phyloP scores from a whole-genome alignment of 2,113 vertebrate species.

The Epinephelus cyanopodus region DNA sequence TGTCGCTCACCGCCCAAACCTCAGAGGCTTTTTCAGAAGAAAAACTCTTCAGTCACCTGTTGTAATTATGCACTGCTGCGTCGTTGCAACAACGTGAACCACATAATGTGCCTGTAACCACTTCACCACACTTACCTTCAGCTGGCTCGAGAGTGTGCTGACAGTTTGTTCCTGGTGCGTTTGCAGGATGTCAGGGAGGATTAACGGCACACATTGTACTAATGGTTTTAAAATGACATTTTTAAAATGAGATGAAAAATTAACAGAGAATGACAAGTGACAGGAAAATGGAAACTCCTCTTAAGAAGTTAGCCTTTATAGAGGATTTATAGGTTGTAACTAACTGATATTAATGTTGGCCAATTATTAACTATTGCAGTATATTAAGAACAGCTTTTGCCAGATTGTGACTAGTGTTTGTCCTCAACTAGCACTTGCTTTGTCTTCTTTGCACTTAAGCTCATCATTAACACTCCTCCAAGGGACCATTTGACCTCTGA shows the following conservation, averaged over 20 bases:
- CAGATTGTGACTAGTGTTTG: background rate
- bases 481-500: background rate
- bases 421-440: background rate
- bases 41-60: slow-evolving; percentile 69
- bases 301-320: background rate
- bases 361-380: background rate
- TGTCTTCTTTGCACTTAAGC: background rate
- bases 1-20: slow-evolving; percentile 53
- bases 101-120: slow-evolving; percentile 54
- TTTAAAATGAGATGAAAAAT: background rate
- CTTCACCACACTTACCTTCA: slow-evolving; percentile 57
- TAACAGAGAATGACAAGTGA: background rate
- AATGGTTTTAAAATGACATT: slow-evolving; percentile 3
- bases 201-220: background rate
- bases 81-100: slow-evolving; percentile 63
- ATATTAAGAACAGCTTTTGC: background rate
- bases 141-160: slow-evolving; percentile 36
- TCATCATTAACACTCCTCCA: background rate
- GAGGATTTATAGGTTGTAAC: background rate
- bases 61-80: slow-evolving; percentile 71
- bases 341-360: background rate
- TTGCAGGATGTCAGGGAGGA: slow-evolving; percentile 17
- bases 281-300: background rate
- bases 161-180: slow-evolving; percentile 40
- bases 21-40: slow-evolving; percentile 56